Conservation (phyloP, 1,140 invertebrate genomes). For the Heliconius melpomene region DNA sequence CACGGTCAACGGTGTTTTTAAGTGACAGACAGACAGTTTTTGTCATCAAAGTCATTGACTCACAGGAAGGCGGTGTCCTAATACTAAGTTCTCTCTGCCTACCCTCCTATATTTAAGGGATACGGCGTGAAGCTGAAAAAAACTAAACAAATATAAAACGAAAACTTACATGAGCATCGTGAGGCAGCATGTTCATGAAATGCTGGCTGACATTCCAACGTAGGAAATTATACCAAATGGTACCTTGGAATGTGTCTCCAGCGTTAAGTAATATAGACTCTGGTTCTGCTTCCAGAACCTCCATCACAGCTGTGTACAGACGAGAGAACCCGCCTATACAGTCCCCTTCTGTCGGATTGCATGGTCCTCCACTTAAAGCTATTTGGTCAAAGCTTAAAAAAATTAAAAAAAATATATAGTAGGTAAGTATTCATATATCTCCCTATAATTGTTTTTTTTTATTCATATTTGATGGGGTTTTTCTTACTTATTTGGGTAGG, state of each 20-base stretch:
- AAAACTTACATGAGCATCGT: conserved; percentile 89
- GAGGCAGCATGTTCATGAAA: conserved; percentile 87
- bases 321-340: conserved; percentile 90
- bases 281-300: conserved; percentile 80
- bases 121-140: too few species aligned
- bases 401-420: not conserved
- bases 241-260: conserved; percentile 90
- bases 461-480: too few species aligned
- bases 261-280: conserved; percentile 86
- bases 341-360: conserved; percentile 69
- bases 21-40: too few species aligned
- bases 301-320: conserved; percentile 82
- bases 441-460: too few species aligned
- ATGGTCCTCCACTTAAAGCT: conserved; percentile 83
- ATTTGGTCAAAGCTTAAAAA: conserved; percentile 86
- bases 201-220: conserved; percentile 85
- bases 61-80: too few species aligned
- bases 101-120: too few species aligned
- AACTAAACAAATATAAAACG: not conserved
- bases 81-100: too few species aligned
- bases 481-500: too few species aligned
- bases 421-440: not conserved
- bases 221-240: conserved; percentile 87
- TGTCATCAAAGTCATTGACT: too few species aligned
- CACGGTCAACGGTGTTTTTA: too few species aligned